Conservation (phyloP, 2,797 vertebrate genomes). For the Schizopygopsis malacanthus region DNA sequence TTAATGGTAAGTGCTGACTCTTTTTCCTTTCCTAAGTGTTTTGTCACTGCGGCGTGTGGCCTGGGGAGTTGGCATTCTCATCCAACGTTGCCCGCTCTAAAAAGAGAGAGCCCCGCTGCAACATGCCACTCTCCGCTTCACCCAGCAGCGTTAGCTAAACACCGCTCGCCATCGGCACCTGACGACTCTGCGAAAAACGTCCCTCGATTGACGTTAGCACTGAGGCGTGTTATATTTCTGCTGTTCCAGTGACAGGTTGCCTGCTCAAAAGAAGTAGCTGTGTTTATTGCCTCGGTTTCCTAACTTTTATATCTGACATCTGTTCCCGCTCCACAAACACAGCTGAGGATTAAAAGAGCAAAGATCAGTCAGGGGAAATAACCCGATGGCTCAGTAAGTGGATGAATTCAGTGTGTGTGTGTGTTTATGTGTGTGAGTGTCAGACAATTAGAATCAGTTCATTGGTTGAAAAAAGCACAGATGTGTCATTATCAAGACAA, state of each 20-base stretch:
- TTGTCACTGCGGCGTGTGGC: constrained; percentile 41
- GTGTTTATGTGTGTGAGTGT: not conserved
- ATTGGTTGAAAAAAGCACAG: constrained; percentile 29
- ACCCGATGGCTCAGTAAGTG: constrained; percentile 45
- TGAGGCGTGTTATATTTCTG: constrained; percentile 53
- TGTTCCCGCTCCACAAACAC: constrained; percentile 62
- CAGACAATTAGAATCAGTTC: constrained; percentile 20
- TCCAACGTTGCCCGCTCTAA: not conserved
- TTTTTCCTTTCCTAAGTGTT: constrained; percentile 46
- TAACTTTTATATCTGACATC: constrained; percentile 63
- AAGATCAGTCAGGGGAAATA: constrained; percentile 51
- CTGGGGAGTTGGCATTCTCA: constrained; percentile 40
- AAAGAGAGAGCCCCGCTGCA: not conserved
- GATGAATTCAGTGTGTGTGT: constrained; percentile 32
- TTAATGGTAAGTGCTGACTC: constrained; percentile 55
- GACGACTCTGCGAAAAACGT: constrained; percentile 18
- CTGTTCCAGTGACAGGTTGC: constrained; percentile 54
- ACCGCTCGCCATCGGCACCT: constrained; percentile 4
- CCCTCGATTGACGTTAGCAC: constrained; percentile 39
- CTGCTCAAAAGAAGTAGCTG: constrained; percentile 29
- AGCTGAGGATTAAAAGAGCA: constrained; percentile 53
- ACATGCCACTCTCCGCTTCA: not conserved
- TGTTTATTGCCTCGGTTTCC: constrained; percentile 32
- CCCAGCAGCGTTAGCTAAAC: constrained; percentile 24
- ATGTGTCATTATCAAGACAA: constrained; percentile 15